These are phyloP conservation scores for Troilus luridus DNA, from an alignment of 2,888 invertebrate species.

Conservation along the genomic window DNA sequence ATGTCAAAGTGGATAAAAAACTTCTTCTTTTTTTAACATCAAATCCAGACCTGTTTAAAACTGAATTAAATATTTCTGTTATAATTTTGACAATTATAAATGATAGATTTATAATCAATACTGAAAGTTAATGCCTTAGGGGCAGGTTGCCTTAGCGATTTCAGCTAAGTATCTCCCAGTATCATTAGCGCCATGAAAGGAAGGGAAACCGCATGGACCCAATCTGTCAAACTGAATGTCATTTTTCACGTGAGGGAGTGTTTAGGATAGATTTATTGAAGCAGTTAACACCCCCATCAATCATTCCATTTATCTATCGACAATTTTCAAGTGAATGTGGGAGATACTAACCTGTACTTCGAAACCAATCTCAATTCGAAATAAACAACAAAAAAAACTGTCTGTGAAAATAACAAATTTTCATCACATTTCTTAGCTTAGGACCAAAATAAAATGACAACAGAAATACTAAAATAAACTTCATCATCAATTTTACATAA, in stretches of 20 bases:
- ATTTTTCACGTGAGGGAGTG: conserved; percentile 22
- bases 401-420: too few species aligned
- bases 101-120: not conserved
- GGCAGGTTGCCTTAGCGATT: not conserved
- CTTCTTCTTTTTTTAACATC: too few species aligned
- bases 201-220: not conserved
- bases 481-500: not conserved
- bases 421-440: too few species aligned
- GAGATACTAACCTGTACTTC: not conserved
- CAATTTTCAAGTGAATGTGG: conserved; percentile 17
- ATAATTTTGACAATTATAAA: not conserved
- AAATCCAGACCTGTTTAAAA: not conserved
- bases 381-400: not conserved
- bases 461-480: not conserved
- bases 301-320: conserved; percentile 7
- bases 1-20: too few species aligned
- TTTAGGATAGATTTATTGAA: conserved; percentile 38
- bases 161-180: not conserved
- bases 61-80: not conserved
- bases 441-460: not conserved
- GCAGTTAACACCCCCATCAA: conserved; percentile 17
- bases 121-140: not conserved
- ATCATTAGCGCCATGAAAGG: not conserved
- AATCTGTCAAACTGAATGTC: not conserved
- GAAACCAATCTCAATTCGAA: not conserved